Evolutionary conservation across 2,888 invertebrate species (phyloP).

Genomic region (Halictus ligatus): DNA sequence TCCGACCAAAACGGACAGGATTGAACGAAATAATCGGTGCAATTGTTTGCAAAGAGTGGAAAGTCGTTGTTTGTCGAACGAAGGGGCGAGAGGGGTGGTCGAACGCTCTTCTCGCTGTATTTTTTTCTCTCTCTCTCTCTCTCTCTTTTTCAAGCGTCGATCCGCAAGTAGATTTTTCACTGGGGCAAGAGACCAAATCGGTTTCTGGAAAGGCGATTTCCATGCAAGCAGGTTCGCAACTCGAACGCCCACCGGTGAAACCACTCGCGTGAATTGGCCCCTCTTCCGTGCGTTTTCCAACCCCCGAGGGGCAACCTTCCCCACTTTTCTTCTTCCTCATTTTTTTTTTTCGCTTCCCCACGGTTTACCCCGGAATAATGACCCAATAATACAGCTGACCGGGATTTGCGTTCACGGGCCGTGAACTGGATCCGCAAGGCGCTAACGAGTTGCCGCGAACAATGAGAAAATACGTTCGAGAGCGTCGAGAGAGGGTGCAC

Average conservation of each 20-base stretch:
- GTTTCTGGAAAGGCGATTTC: slow-evolving; percentile 4
- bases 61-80: background rate
- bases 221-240: slow-evolving; percentile 20
- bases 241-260: slow-evolving; percentile 17
- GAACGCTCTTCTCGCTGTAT: background rate
- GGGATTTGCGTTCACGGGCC: slow-evolving; percentile 56
- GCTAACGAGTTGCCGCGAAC: slow-evolving; percentile 58
- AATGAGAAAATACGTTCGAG: slow-evolving; percentile 38
- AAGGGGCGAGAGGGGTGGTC: background rate
- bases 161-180: background rate
- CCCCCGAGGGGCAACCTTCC: slow-evolving; percentile 48
- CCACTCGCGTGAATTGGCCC: slow-evolving; percentile 37
- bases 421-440: slow-evolving; percentile 48
- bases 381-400: slow-evolving; percentile 63
- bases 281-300: slow-evolving; percentile 36
- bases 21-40: too few species aligned
- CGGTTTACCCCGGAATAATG: slow-evolving; percentile 61
- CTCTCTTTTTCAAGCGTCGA: background rate
- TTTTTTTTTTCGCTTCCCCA: slow-evolving; percentile 53
- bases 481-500: slow-evolving; percentile 2
- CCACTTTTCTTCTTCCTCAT: slow-evolving; percentile 55
- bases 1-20: too few species aligned
- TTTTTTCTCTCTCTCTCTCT: background rate
- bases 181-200: slow-evolving; percentile 2
- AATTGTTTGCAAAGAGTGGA: background rate